A percentile compares a stretch with the other conserved stretches of the same genome.
Conservation (phyloP, 2,797 vertebrate genomes). For the Cottoperca gobio region DNA sequence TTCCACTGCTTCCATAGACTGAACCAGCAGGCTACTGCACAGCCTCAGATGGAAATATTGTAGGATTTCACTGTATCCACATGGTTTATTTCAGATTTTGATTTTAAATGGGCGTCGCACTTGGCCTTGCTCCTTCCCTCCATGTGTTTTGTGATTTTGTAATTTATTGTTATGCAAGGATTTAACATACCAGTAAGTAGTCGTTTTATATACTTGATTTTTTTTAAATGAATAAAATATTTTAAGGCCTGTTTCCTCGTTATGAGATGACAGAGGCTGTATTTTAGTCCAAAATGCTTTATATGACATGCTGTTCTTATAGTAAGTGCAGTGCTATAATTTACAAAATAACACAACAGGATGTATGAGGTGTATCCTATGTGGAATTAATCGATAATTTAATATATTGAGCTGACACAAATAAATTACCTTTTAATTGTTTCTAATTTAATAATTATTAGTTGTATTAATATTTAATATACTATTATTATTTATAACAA, state of each 20-base stretch:
- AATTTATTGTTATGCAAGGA: conserved; percentile 89
- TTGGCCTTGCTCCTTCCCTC: conserved; percentile 74
- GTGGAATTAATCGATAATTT: conserved; percentile 32
- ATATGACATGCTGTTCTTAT: conserved; percentile 46
- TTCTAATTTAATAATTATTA: conserved; percentile 5
- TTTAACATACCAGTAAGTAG: conserved; percentile 89
- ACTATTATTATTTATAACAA: conserved; percentile 6
- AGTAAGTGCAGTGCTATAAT: conserved; percentile 43
- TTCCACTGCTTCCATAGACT: conserved; percentile 80
- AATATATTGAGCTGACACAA: conserved; percentile 4
- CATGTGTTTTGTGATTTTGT: conserved; percentile 82
- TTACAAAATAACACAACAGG: conserved; percentile 52
- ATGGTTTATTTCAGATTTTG: conserved; percentile 72
- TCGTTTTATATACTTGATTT: conserved; percentile 72
- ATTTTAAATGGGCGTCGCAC: conserved; percentile 83
- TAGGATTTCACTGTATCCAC: conserved; percentile 80
- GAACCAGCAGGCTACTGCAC: conserved; percentile 77
- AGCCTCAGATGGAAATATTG: conserved; percentile 79
- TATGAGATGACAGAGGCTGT: conserved; percentile 22
- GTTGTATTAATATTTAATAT: conserved; percentile 11
- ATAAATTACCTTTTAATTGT: background rate
- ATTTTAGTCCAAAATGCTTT: conserved; percentile 37
- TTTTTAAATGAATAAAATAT: conserved; percentile 56
- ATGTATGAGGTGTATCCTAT: conserved; percentile 29
- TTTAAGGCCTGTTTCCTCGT: conserved; percentile 31